Evolutionary conservation across 2,797 vertebrate species (phyloP), one percentile per base, ranked within the genome.

Genomic region (Cirrhinus molitorella): DNA sequence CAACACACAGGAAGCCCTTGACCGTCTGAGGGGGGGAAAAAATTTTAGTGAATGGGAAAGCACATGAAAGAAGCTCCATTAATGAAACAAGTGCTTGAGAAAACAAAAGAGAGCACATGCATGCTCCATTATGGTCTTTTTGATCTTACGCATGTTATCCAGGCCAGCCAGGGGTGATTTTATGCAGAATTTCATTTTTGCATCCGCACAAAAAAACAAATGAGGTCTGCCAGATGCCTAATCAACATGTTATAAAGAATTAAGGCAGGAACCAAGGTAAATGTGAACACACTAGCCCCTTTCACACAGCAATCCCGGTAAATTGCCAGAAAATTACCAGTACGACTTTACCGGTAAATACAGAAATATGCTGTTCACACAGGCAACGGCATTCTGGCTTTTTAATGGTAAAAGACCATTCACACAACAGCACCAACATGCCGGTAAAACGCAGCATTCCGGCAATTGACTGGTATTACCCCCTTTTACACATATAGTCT

Each of bases 91-190:
- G 37, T 14, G 49, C 63, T 83, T 75, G 61, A 59, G 81, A 77
- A 83, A 76, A 83, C 81, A 83, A 83, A 68, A 77, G 81, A 17
- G 14, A 28, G 19, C n/a, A 66, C 73, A 83, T 75, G 51, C 16
- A 57, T 83, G 0, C 51, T 83, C 81, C 81, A 83, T 83, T 68
- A 76, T 47, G 63, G 12, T 70, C 81, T 77, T 68, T 83, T 83
- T 83, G 81, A 83, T 83, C 81, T 77, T 77, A 59, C 12, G 0
- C 49, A 67, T 76, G 23, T 19, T 53, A 49, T 83, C 49, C 34
- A 45, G 49, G 34, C 23, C 49, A 37, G 61, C 13, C 21, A 70
- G 63, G 51, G 25, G 49, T 55, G 2, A 9, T 55, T 75, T 55
- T 37, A 45, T 77, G n/a, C 25, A 75, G 17, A n/a, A 70, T 68